Evolutionary conservation across 2,888 invertebrate species (phyloP).

Genomic region (Hermaeophaga mercurialis): DNA sequence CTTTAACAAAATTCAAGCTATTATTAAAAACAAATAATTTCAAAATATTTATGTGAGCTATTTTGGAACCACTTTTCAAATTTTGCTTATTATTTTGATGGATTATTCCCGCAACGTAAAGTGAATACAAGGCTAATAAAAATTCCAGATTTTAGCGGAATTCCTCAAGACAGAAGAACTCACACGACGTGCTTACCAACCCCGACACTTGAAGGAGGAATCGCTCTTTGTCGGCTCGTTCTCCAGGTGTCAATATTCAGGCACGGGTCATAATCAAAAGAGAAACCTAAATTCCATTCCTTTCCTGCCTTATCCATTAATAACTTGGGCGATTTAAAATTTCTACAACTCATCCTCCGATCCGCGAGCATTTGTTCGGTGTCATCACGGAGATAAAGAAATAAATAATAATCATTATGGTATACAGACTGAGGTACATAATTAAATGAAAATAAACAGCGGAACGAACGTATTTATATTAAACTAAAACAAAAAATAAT

Average conservation of each 20-base stretch:
- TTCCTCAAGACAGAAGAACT: constrained; percentile 33
- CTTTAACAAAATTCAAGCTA: no score
- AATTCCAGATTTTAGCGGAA: constrained; percentile 19
- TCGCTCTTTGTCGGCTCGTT: constrained; percentile 41
- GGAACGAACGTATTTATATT: no score
- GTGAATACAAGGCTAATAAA: not conserved
- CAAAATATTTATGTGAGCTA: no score
- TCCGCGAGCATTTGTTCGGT: not conserved
- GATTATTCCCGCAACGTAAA: no score
- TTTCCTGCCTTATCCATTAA: constrained; percentile 16
- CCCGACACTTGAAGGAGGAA: constrained; percentile 34
- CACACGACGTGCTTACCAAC: constrained; percentile 37
- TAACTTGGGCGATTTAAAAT: constrained; percentile 17
- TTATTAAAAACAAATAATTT: no score
- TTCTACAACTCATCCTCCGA: constrained; percentile 1
- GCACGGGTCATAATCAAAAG: constrained; percentile 39
- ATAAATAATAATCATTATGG: not conserved
- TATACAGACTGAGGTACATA: no score
- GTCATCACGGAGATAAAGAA: constrained; percentile 1
- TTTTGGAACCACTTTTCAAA: no score
- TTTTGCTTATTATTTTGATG: no score
- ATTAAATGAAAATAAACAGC: no score
- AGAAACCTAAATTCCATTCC: constrained; percentile 18
- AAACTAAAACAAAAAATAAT: no score
- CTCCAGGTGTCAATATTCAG: constrained; percentile 45